Evolutionary conservation across 2,797 vertebrate species (phyloP).

Genomic region (Enteromius afrohamiltoni): DNA sequence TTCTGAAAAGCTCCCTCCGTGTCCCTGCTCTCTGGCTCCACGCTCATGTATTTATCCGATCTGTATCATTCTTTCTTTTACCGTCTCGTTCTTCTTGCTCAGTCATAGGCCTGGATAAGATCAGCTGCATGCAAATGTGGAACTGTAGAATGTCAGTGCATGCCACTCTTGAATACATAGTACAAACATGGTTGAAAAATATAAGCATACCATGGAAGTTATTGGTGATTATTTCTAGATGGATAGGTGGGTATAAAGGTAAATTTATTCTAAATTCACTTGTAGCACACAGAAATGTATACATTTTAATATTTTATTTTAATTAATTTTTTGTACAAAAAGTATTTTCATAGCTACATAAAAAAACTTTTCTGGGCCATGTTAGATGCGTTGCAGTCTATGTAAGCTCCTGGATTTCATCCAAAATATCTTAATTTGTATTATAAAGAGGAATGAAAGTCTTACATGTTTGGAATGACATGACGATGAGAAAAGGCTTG

Average conservation of each 20-base stretch:
- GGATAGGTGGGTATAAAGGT: background rate
- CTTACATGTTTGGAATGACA: too few species aligned
- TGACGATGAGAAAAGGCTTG: too few species aligned
- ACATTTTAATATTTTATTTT: background rate
- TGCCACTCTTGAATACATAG: background rate
- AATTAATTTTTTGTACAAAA: background rate
- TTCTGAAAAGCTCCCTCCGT: constrained; percentile 37
- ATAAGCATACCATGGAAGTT: background rate
- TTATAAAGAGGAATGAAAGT: background rate
- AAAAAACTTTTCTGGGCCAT: too few species aligned
- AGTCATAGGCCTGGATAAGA: background rate
- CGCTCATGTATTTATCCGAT: constrained; percentile 44
- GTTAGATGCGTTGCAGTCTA: too few species aligned
- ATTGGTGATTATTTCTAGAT: background rate
- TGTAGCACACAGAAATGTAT: background rate
- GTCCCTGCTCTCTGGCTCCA: constrained; percentile 16
- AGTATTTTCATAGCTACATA: background rate
- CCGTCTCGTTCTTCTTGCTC: constrained; percentile 7
- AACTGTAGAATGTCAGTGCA: constrained; percentile 1
- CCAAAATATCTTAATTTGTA: background rate
- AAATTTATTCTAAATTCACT: background rate
- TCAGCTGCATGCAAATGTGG: background rate
- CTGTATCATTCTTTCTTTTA: constrained; percentile 31
- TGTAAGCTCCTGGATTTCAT: background rate
- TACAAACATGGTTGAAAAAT: background rate